These are phyloP conservation scores for Stichodactyla mertensii DNA, from an alignment of 64 coral and sea anemone genomes.

Conservation along the genomic window DNA sequence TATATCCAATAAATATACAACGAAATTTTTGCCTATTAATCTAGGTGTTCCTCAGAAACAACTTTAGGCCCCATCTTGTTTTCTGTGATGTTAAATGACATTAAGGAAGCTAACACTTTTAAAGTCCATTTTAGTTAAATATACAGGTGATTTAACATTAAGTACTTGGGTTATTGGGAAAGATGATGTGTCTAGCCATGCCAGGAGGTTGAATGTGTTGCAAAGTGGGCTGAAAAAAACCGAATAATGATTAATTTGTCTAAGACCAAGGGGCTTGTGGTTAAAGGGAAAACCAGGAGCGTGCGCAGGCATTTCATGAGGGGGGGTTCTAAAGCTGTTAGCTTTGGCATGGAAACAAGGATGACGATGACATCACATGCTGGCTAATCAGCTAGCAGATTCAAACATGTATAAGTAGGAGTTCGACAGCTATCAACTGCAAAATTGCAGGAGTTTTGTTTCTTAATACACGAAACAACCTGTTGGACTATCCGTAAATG, in stretches of 20 bases:
- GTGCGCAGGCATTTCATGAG: too few relatives aligned
- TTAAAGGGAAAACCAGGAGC: slow-evolving; percentile 17
- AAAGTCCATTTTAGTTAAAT: slow-evolving; percentile 26
- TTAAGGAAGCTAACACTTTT: slow-evolving; percentile 11
- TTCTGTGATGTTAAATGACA: slow-evolving; percentile 26
- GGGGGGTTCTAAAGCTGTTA: too few relatives aligned
- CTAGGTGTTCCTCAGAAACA: slow-evolving; percentile 23
- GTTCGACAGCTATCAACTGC: too few relatives aligned
- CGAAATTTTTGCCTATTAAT: slow-evolving; percentile 11
- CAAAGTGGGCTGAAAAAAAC: slow-evolving; percentile 19
- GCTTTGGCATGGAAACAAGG: too few relatives aligned
- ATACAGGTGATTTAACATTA: slow-evolving; percentile 37
- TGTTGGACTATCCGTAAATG: too few relatives aligned
- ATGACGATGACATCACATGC: too few relatives aligned
- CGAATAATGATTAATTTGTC: slow-evolving; percentile 27
- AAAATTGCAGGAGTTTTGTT: too few relatives aligned
- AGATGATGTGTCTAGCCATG: too few relatives aligned
- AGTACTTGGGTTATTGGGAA: slow-evolving; percentile 3
- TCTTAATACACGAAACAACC: too few relatives aligned
- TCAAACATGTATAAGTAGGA: too few relatives aligned
- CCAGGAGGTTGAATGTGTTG: slow-evolving; percentile 22
- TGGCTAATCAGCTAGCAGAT: too few relatives aligned
- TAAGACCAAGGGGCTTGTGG: slow-evolving; percentile 31
- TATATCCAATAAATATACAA: not conserved
- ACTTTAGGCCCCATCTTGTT: slow-evolving; percentile 5